phyloP scores from a whole-genome alignment of 2,888 invertebrate genomes.

The Noctua janthina region DNA sequence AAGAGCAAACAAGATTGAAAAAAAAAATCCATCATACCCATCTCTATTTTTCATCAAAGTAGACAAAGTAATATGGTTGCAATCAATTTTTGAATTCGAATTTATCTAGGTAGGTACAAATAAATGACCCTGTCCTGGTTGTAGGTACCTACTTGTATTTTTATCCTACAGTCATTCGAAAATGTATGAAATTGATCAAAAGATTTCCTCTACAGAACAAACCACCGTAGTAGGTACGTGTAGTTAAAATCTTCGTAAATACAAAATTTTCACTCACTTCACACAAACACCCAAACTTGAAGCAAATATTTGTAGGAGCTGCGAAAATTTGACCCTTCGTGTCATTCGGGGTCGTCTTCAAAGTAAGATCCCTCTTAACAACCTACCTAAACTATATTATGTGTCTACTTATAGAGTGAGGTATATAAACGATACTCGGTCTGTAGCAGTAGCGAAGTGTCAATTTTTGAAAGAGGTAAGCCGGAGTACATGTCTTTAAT shows the following conservation, averaged over 20 bases:
- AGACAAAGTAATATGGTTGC: background rate
- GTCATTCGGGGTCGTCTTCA: slow-evolving; percentile 36
- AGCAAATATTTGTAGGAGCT: slow-evolving; percentile 41
- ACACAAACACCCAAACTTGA: slow-evolving; percentile 8
- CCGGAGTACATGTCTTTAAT: no score
- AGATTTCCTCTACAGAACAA: background rate
- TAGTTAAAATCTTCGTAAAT: background rate
- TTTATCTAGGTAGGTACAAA: no score
- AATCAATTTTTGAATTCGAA: background rate
- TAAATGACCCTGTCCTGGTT: no score
- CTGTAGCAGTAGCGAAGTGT: no score
- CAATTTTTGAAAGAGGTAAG: no score
- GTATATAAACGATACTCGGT: background rate
- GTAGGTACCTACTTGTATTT: no score
- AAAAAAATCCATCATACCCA: no score
- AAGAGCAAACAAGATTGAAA: no score
- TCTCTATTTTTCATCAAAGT: no score
- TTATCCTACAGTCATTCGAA: background rate
- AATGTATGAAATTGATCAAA: background rate
- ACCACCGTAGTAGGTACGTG: background rate
- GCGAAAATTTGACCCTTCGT: slow-evolving; percentile 39
- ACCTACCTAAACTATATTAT: slow-evolving; percentile 8
- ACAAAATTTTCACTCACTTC: background rate
- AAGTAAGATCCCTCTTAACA: slow-evolving; percentile 35
- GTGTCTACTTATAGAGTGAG: background rate